These are phyloP conservation scores for Xenops minutus DNA, from an alignment of 2,797 vertebrate genomes.

Conservation along the genomic window DNA sequence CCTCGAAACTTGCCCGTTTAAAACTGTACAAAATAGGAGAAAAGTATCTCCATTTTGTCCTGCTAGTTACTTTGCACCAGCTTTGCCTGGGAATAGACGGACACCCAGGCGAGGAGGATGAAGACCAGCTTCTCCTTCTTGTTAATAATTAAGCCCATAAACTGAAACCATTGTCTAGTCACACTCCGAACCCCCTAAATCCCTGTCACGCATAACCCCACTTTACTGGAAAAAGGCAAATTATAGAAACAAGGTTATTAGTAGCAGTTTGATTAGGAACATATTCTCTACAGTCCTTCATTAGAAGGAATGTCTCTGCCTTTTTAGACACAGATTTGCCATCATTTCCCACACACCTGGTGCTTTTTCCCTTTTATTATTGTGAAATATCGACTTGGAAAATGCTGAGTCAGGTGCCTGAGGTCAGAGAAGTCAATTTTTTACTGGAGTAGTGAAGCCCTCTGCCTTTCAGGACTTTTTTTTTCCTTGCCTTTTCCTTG, in stretches of 20 bases:
- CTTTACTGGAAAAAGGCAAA: not conserved
- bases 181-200: not conserved
- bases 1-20: not conserved
- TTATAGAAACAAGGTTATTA: conserved; percentile 22
- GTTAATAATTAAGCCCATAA: not conserved
- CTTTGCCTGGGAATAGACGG: not conserved
- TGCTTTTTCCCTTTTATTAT: not conserved
- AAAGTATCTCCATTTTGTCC: conserved; percentile 4
- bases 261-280: conserved; percentile 35
- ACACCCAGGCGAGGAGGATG: not conserved
- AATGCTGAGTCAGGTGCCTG: conserved; percentile 36
- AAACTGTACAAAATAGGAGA: not conserved
- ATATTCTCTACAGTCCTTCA: conserved; percentile 15
- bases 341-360: conserved; percentile 47
- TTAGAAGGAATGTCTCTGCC: conserved; percentile 7
- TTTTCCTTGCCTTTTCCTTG: not conserved
- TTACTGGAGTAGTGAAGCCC: not conserved
- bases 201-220: not conserved
- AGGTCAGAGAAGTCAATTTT: conserved; percentile 29
- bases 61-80: not conserved
- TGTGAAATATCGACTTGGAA: conserved; percentile 10
- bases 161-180: not conserved
- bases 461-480: not conserved
- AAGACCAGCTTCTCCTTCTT: not conserved
- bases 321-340: conserved; percentile 27